Evolutionary conservation across 1,140 invertebrate genomes (phyloP).

Genomic region (Euura lappo): DNA sequence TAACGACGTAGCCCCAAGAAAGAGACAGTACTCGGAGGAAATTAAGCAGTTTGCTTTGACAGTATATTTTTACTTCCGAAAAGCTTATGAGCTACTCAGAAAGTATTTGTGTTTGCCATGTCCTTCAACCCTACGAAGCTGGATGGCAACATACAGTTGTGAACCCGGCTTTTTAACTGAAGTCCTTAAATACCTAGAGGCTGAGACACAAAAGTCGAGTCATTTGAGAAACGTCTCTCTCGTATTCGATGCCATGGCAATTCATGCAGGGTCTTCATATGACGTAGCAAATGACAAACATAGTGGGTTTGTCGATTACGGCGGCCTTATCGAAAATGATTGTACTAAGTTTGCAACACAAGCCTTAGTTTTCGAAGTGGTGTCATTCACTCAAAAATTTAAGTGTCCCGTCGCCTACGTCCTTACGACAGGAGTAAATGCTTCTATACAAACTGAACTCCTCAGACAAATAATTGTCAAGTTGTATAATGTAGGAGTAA

Average conservation of each 20-base stretch:
- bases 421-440: too few relatives aligned
- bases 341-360: not conserved
- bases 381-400: not conserved
- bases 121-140: not conserved
- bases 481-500: conserved; percentile 14
- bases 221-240: not conserved
- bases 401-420: too few relatives aligned
- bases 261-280: not conserved
- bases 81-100: not conserved
- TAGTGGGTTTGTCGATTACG: not conserved
- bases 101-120: not conserved
- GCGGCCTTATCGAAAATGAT: not conserved
- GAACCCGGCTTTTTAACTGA: not conserved
- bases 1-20: not conserved
- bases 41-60: not conserved
- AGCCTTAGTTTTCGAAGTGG: not conserved
- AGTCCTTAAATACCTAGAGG: conserved; percentile 1
- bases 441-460: conserved; percentile 9
- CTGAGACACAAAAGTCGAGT: not conserved
- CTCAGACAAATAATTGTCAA: not conserved
- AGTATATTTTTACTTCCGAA: not conserved
- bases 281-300: not conserved
- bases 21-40: not conserved
- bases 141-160: not conserved
- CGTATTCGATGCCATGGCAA: not conserved